Base-by-base conservation (phyloP, 2,888 invertebrate genomes). In the Cryptophagus acutangulus region DNA sequence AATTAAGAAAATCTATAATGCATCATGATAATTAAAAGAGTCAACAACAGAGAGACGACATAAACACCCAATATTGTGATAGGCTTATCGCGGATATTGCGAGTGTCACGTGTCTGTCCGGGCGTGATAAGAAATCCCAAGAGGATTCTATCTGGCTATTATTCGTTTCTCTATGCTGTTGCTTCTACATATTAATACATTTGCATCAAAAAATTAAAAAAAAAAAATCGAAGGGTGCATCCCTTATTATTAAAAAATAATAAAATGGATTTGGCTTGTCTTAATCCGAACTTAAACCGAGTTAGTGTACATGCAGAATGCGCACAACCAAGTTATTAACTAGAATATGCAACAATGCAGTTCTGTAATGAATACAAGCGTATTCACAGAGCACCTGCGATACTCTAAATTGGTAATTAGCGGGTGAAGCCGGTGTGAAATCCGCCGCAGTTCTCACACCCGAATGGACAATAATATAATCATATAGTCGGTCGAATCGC, bases 391-490 rank as follows among this genome's bases (percentile, higher is more conserved):
- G 63, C 66, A 64, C 64, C 65, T 65, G 61, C 57, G 57, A 55
- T 59, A 58, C 59, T 65, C 66, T 63, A 68, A 68, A 68, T 68
- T 67, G 68, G 63, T 68, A 67, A 68, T 68, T 68, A 68, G 66
- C 63, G 63, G 61, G 67, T 67, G 66, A 66, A 68, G 63, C 65
- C 66, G 67, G 67, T 66, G 67, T 67, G 66, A 68, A 68, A 68
- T 68, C 62, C 58, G 66, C 66, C 66, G 64, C 66, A 67, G 61
- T 61, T 60, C 62, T 59, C 66, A 63, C 66, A 66, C 63, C 58
- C 64, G 59, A 65, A 61, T 53, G 66, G 62, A 65, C 65, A 66
- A 66, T 67, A 63, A 65, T 63, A 61, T 66, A 67, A 67, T 67
- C 65, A 52, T 43, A n/a, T n/a, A n/a, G n/a, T n/a, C n/a, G n/a